Evolutionary conservation across 2,888 invertebrate species (phyloP), one percentile per base, ranked within the genome.

Genomic region (Mythimna lalbum): DNA sequence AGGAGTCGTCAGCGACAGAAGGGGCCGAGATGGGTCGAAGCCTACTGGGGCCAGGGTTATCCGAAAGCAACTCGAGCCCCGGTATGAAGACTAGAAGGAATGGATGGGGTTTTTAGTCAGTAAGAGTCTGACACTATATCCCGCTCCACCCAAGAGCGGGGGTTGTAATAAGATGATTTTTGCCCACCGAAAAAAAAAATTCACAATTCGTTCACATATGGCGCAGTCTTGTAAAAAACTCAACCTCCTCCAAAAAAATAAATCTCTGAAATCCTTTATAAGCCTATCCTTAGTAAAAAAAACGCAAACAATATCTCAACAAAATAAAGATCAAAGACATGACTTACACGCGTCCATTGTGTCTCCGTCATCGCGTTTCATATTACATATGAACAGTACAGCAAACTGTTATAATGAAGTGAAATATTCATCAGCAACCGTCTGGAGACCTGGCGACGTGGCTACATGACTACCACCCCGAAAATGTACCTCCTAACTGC

Each of bases 371-470:
- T 87, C 85, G 79, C 78, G 78, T 88, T 93, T 89, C 91, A 91
- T 90, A 90, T 91, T 89, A 86, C 88, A 91, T 83, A 89, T 87
- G 89, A 86, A 89, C 88, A 88, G 88, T 84, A 87, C 86, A 88
- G 87, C 89, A 91, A 92, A 90, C 93, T 87, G 91, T 90, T 92
- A 91, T 95, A 95, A 95, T 95, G 94, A 95, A 92, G 93, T 94
- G 92, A 95, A 94, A 94, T 95, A 95, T 95, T 95, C 94, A 95
- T 94, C 92, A 94, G 92, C 82, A 87, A 81, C 85, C 88, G 94
- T 94, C 95, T 95, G 90, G 93, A 93, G 93, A 91, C 88, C 85
- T 85, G 86, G 86, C 90, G 93, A 91, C 88, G 84, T 85, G 86
- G 86, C 90, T 88, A 83, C 89, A 87, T 85, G 86, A 86, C 90